Evolutionary conservation across 2,113 vertebrate species (phyloP).

Genomic region (Kryptolebias marmoratus): DNA sequence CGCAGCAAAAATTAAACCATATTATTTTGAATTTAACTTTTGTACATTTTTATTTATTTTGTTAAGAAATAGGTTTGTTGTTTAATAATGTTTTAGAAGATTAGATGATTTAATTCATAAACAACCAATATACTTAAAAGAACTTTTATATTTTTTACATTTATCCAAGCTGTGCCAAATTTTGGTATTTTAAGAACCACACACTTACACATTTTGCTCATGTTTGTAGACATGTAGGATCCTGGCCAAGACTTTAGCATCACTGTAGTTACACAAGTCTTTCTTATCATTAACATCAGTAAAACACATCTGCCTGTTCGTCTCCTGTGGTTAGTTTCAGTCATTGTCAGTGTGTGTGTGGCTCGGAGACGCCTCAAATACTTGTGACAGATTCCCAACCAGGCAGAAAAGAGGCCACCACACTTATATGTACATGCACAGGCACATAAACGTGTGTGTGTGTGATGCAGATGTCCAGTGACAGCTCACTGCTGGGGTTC

Average conservation of each 20-base stretch:
- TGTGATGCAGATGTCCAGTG: slow-evolving; percentile 78
- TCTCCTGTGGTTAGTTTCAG: slow-evolving; percentile 60
- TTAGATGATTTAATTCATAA: too few relatives aligned
- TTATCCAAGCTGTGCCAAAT: too few relatives aligned
- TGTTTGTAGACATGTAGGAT: slow-evolving; percentile 23
- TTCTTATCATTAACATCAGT: slow-evolving; percentile 62
- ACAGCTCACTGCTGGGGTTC: slow-evolving; percentile 80
- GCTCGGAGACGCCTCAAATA: slow-evolving; percentile 56
- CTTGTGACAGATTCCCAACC: slow-evolving; percentile 78
- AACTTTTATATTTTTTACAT: too few relatives aligned
- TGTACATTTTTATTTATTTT: too few relatives aligned
- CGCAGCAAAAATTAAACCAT: too few relatives aligned
- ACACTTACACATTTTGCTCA: not conserved
- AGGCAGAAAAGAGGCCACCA: slow-evolving; percentile 77
- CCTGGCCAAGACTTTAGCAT: slow-evolving; percentile 33
- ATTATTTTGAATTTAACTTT: too few relatives aligned
- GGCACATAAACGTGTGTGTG: slow-evolving; percentile 38
- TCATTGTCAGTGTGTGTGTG: slow-evolving; percentile 66
- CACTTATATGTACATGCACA: slow-evolving; percentile 50
- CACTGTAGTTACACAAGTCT: slow-evolving; percentile 37
- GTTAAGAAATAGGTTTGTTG: too few relatives aligned
- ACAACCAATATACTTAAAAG: too few relatives aligned
- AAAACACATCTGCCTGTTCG: slow-evolving; percentile 51
- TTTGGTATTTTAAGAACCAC: too few relatives aligned
- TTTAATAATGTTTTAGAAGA: too few relatives aligned